These are phyloP conservation scores for Rhinophrynus dorsalis DNA, from an alignment of 2,797 vertebrate genomes.

Conservation along the genomic window DNA sequence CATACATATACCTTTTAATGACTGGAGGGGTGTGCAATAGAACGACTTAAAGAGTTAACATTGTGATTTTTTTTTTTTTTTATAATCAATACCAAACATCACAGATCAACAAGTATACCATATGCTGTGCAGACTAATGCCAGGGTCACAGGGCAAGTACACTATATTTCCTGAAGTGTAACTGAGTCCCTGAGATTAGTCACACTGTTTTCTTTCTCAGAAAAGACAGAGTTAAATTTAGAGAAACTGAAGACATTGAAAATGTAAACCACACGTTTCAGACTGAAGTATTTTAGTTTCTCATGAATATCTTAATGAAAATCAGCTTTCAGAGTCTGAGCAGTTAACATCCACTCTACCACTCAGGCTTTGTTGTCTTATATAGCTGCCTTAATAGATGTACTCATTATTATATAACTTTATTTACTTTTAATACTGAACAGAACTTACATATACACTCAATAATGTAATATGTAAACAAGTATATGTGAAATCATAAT, in stretches of 20 bases:
- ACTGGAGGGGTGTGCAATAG: too few species aligned
- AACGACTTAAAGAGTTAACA: too few species aligned
- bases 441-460: too few species aligned
- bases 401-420: too few species aligned
- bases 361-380: too few species aligned
- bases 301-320: slow-evolving; percentile 74
- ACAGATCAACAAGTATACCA: background rate
- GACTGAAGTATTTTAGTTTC: slow-evolving; percentile 61
- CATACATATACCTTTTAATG: too few species aligned
- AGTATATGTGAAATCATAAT: too few species aligned
- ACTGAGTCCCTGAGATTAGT: slow-evolving; percentile 23
- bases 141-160: slow-evolving; percentile 30
- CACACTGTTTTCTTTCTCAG: slow-evolving; percentile 44
- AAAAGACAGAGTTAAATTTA: slow-evolving; percentile 61
- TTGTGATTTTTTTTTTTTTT: too few species aligned
- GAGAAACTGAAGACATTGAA: background rate
- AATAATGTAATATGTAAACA: too few species aligned
- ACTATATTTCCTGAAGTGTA: slow-evolving; percentile 40
- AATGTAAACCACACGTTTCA: slow-evolving; percentile 36
- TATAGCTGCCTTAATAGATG: too few species aligned
- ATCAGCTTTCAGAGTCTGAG: slow-evolving; percentile 64
- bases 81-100: too few species aligned
- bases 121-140: slow-evolving; percentile 12
- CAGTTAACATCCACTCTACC: background rate
- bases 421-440: too few species aligned